phyloP scores from a whole-genome alignment of 2,797 vertebrate genomes.

The Triplophysa yarkandensis region DNA sequence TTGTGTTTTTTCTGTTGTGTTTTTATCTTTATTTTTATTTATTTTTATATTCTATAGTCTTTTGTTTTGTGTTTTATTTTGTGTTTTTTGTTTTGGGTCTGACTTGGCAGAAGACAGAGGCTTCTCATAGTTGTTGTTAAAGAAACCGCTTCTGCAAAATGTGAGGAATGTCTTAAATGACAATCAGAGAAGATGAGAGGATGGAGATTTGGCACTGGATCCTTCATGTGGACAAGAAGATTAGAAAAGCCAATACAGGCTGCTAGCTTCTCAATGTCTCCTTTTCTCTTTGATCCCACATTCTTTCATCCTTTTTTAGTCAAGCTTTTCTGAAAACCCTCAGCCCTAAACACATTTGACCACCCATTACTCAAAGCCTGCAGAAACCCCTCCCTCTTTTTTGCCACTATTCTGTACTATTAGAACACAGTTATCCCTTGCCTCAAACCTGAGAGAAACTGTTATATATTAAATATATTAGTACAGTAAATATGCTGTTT shows the following conservation, averaged over 20 bases:
- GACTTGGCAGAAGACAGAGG: neutral
- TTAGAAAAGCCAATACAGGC: conserved; percentile 37
- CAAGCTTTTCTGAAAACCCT: conserved; percentile 19
- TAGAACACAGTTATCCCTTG: conserved; percentile 50
- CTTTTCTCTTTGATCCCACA: conserved; percentile 61
- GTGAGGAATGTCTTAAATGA: conserved; percentile 63
- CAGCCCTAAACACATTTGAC: conserved; percentile 23
- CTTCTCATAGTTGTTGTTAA: conserved; percentile 30
- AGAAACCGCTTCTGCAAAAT: neutral
- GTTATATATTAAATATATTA: no score
- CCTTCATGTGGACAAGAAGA: conserved; percentile 42
- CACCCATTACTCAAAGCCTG: neutral
- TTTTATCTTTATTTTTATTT: no score
- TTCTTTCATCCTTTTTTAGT: conserved; percentile 54
- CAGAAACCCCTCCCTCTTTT: neutral
- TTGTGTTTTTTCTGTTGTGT: no score
- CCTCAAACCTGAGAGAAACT: conserved; percentile 20
- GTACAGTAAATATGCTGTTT: no score
- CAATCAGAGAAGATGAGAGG: conserved; percentile 67
- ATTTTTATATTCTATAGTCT: neutral
- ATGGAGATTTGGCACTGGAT: conserved; percentile 48
- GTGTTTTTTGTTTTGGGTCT: neutral
- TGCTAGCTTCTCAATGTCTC: conserved; percentile 50
- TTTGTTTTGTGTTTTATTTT: neutral
- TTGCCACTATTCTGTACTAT: conserved; percentile 16